Evolutionary conservation across 2,888 invertebrate species (phyloP), one percentile per base, ranked within the genome.

Genomic region (Cremastinae sp.): DNA sequence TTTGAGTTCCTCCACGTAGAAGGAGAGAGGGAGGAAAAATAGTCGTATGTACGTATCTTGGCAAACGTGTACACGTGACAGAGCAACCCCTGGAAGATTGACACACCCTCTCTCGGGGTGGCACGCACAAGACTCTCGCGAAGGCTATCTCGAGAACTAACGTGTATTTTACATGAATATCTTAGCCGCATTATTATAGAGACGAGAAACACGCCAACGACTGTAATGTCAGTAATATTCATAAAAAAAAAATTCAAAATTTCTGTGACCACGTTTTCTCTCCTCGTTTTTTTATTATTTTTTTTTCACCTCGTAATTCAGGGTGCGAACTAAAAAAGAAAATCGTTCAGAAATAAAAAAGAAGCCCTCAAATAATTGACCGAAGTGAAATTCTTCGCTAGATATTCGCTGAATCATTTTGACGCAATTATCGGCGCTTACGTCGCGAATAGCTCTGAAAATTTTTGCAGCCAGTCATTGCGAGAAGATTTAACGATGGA

Each of bases 71-170:
- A 47, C 69, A 36, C 51, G 70, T 71, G 75, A 71, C 61, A 43
- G 66, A 43, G 34, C 71, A 61, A 65, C 61, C 75, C 75, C 61
- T 34, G 54, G 54, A 53, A 71, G 71, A 66, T 75, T 71, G 75
- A 71, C 75, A 53, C 75, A 71, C 75, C 75, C 75, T 71, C 56
- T 53, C 41, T n/a, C n/a, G n/a, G n/a, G n/a, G n/a, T n/a, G n/a
- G 61, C 75, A 71, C 66, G 70, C 59, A 66, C 65, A n/a, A n/a
- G 38, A 62, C 36, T 47, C 59, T 75, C 47, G 61, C 54, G 49
- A 47, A 22, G 36, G 59, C 51, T 65, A 58, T 53, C 65, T 28
- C 36, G 59, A 71, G 28, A 12, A 43, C 66, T 71, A 58, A 66
- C 43, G n/a, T 38, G 9, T 38, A 49, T 49, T 28, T 16, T 43